Percentiles rank a stretch among this genome's conserved stretches.
These are phyloP conservation scores for Ceyx margarethae DNA, from an alignment of 2,113 vertebrate species.

Conservation along the genomic window DNA sequence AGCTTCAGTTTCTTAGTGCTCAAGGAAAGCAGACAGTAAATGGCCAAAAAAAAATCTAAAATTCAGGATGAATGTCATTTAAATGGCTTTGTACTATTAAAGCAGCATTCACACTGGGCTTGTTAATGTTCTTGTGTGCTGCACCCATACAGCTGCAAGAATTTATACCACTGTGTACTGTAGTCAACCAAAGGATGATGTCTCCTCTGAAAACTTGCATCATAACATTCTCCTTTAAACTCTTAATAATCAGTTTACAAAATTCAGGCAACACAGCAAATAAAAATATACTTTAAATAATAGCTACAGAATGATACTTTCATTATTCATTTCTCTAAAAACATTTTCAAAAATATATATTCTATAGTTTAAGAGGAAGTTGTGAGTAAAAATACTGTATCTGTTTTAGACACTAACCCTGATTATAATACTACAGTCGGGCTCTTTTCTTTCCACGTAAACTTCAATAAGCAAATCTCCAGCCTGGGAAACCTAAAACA, in stretches of 20 bases:
- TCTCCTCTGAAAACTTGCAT: not conserved
- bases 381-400: not conserved
- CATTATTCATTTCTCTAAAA: not conserved
- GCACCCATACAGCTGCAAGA: not conserved
- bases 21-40: not conserved
- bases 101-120: not conserved
- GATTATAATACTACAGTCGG: constrained; percentile 91
- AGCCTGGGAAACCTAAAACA: constrained; percentile 88
- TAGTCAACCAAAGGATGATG: not conserved
- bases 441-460: constrained; percentile 89
- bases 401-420: constrained; percentile 74
- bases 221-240: not conserved
- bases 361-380: not conserved
- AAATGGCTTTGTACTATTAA: not conserved
- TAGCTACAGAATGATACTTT: not conserved
- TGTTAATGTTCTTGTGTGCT: not conserved
- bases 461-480: constrained; percentile 95
- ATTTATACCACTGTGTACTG: not conserved
- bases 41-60: not conserved
- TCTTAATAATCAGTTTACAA: not conserved
- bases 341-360: not conserved
- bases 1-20: not conserved
- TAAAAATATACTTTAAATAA: not conserved
- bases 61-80: not conserved
- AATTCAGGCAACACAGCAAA: not conserved